phyloP scores from a whole-genome alignment of 2,113 vertebrate species.

The Macrotis lagotis region DNA sequence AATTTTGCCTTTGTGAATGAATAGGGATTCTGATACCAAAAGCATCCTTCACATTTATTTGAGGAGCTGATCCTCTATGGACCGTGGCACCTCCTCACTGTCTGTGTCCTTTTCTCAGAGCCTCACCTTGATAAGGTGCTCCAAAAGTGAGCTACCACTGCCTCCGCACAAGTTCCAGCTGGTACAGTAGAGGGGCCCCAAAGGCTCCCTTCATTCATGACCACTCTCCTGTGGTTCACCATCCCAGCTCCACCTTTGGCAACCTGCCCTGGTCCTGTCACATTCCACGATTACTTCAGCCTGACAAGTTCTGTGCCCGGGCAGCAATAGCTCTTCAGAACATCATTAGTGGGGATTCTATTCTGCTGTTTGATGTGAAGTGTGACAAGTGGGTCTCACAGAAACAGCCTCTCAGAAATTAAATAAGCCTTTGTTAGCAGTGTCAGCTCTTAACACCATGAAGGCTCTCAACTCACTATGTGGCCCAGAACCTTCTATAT shows the following conservation, averaged over 20 bases:
- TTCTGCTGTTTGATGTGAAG: not conserved
- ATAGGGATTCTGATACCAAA: not conserved
- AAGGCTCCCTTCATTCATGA: not conserved
- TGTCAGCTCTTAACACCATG: not conserved
- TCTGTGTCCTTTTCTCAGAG: not conserved
- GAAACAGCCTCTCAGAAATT: slow-evolving; percentile 1
- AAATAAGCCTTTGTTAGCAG: not conserved
- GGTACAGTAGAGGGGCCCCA: not conserved
- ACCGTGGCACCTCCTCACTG: not conserved
- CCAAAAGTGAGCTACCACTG: not conserved
- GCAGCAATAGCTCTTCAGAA: not conserved
- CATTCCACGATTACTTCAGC: not conserved
- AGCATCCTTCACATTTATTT: not conserved
- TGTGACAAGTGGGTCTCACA: not conserved
- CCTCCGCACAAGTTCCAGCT: not conserved
- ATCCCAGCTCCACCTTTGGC: not conserved
- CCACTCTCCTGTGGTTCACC: not conserved
- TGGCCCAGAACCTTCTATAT: too few relatives aligned
- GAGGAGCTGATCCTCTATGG: not conserved
- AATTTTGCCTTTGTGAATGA: not conserved
- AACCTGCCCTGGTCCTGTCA: not conserved
- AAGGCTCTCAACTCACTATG: not conserved
- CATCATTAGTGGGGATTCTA: not conserved
- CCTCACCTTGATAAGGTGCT: not conserved
- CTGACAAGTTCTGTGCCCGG: not conserved